Evolutionary conservation across 2,113 vertebrate genomes (phyloP), one percentile per base, ranked within the genome.

Genomic region (Mesembrinibis cayennensis): DNA sequence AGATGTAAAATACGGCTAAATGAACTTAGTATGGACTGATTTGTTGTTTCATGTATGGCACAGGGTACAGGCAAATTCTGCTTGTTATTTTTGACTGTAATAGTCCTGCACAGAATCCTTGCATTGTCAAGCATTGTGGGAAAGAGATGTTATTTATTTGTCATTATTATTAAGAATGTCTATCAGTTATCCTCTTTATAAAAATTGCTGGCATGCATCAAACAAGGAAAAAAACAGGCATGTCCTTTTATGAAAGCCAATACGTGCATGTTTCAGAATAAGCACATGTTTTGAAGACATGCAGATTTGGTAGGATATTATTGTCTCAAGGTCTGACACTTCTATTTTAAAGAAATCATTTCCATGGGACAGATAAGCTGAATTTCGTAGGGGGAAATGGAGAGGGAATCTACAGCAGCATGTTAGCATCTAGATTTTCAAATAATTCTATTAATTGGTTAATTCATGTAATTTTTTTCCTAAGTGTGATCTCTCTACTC

Each of bases 1-100:
- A 97, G 95, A 97, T 94, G 87, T 96, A 97, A 97, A 97, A 96
- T 97, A 95, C 90, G 88, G 95, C 95, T 97, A 97, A 98, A 97
- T 95, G 91, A 98, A 98, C 94, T 96, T 97, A 90, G 76, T 77
- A 63, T 27, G 66, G 94, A 96, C 95, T 96, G 96, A 96, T 96
- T 95, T 96, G 93, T 94, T 96, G 69, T 94, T 97, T 95, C 92
- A 61, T 14, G 36, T 79, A 86, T 42, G 42, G 59, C 65, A 89
- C 38, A 89, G 42, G 36, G 59, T 84, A 95, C 93, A 94, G 58
- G 66, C 86, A 95, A 95, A 94, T 94, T 76, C 63, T 94, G 44
- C 44, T 95, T 53, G 38, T 92, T 97, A 94, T 88, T 96, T 97
- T 92, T 81, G 11, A 61, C 76, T 90, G 4, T 66, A 92, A 93